Evolutionary conservation across 2,888 invertebrate species (phyloP), one percentile per base, ranked within the genome.

Genomic region (Erebia aethiops): DNA sequence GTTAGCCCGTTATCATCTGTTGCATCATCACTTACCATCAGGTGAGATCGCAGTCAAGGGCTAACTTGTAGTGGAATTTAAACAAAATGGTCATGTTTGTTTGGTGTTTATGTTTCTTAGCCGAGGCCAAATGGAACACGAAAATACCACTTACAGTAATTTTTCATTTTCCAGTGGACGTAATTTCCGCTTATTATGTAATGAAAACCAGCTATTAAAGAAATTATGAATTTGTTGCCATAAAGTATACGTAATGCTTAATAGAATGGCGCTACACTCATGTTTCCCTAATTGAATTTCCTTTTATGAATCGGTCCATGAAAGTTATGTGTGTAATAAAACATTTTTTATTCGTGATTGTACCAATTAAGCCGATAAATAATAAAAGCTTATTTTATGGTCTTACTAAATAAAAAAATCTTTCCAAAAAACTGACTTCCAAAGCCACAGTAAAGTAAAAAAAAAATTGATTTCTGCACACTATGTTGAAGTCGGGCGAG

Each of bases 111-210:
- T 3, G 26, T 43, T 11, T 11, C 2, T 46, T 46, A 46, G 46
- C 3, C 13, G 46, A 46, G 46, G 46, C 11, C 46, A 46, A 46
- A 46, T 11, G 11, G 46, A 43, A 1, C 43, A 9, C 1, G 14
- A 54, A 46, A 21, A 43, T 5, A 57, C 13, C n/a, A 68, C 61
- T 68, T 41, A 68, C 61, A 61, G 16, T 56, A 57, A 18, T 43
- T 66, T 46, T 13, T 21, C 66, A 66, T 56, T 56, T 66, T 57
- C 14, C 54, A 54, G 52, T 13, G 14, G 56, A 54, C 18, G 66
- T 46, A 66, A 66, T 66, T 66, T 66, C 56, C 56, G 46, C 54
- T 46, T 18, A 57, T 66, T 66, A 57, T 46, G 56, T 57, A 66
- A 57, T 57, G 56, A 66, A 56, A 56, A 54, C 56, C 46, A 21